A percentile compares a stretch with the other conserved stretches of the same genome.
phyloP scores from a whole-genome alignment of 2,888 invertebrate genomes.

The Omphaloscelis lunosa region DNA sequence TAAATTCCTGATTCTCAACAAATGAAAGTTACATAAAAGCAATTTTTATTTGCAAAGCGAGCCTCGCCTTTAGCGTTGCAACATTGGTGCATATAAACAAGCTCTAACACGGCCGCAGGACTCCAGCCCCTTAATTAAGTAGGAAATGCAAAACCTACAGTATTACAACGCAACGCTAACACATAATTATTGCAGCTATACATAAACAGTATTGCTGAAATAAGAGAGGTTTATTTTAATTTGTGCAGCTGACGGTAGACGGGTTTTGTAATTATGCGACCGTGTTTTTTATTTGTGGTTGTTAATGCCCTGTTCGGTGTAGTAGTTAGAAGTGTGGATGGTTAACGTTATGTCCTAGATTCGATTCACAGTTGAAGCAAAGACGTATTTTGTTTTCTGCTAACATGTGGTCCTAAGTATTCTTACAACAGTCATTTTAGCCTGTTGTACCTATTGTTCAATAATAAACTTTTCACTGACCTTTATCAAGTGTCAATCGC shows the following conservation, averaged over 20 bases:
- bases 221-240: slow-evolving; percentile 57
- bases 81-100: slow-evolving; percentile 75
- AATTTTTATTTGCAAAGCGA: not conserved
- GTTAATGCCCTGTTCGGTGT: not conserved
- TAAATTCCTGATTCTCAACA: not conserved
- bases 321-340: not conserved
- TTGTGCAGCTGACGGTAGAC: slow-evolving; percentile 55
- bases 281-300: slow-evolving; percentile 25
- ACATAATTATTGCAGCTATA: slow-evolving; percentile 69
- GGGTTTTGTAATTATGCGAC: slow-evolving; percentile 48
- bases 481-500: not conserved
- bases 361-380: not conserved
- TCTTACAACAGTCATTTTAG: not conserved
- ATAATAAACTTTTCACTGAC: not conserved
- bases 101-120: slow-evolving; percentile 72
- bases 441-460: not conserved
- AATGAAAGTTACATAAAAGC: not conserved
- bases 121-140: slow-evolving; percentile 75
- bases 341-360: not conserved
- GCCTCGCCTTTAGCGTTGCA: slow-evolving; percentile 65
- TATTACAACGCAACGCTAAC: slow-evolving; percentile 66
- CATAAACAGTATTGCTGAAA: slow-evolving; percentile 51
- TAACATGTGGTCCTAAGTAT: not conserved
- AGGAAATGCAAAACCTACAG: slow-evolving; percentile 68
- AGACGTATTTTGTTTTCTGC: not conserved